Evolutionary conservation across 2,113 vertebrate genomes (phyloP).

Genomic region (Recurvirostra avosetta): DNA sequence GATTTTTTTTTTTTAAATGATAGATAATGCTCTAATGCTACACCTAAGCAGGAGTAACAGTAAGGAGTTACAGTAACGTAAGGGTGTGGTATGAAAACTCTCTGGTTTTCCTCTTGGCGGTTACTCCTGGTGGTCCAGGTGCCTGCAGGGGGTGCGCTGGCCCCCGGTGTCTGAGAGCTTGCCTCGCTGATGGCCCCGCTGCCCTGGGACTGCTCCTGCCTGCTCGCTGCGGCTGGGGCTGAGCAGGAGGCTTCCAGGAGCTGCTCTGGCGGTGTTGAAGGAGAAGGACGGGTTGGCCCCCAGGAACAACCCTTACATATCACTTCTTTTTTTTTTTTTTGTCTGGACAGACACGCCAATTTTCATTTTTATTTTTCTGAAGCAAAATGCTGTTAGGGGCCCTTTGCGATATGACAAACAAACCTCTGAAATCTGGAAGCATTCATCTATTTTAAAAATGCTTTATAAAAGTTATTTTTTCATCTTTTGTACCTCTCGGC

Average conservation of each 20-base stretch:
- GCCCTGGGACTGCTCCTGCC: neutral
- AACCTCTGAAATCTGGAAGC: neutral
- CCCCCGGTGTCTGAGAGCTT: too few species aligned
- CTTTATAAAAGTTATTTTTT: neutral
- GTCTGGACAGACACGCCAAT: neutral
- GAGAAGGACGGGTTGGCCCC: neutral
- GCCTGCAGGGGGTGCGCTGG: neutral
- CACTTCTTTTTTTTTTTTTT: neutral
- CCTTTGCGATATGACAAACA: rapidly evolving
- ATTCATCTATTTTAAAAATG: neutral
- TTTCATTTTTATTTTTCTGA: neutral
- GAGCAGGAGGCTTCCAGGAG: neutral
- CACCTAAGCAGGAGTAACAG: neutral
- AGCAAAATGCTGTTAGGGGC: neutral
- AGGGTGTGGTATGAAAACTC: too few species aligned
- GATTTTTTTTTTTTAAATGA: neutral
- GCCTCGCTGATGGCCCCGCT: neutral
- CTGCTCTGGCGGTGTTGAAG: rapidly evolving
- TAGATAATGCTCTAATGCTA: neutral
- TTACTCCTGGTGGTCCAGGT: neutral
- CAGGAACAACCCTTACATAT: neutral
- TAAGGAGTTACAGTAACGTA: rapidly evolving
- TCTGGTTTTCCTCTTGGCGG: too few species aligned
- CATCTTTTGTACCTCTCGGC: neutral
- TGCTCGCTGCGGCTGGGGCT: neutral